These are phyloP conservation scores for Zhuqinia jingwanae DNA, from an alignment of 2,888 invertebrate species.

Conservation along the genomic window DNA sequence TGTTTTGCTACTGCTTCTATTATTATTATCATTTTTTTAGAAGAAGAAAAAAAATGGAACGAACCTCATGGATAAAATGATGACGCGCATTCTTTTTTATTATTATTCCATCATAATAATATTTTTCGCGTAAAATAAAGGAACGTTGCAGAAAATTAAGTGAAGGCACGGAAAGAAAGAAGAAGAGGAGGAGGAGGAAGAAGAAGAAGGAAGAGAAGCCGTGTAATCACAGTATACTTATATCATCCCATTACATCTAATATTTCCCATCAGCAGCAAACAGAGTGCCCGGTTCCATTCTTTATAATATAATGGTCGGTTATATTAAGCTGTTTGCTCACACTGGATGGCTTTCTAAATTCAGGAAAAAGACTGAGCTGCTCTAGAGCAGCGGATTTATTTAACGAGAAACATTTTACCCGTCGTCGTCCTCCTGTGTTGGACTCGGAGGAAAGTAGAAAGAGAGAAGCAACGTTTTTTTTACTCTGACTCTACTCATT, in stretches of 20 bases:
- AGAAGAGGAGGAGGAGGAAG: not conserved
- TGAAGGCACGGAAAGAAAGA: not conserved
- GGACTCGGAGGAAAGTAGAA: not conserved
- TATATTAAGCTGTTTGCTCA: conserved; percentile 60
- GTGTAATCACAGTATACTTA: not conserved
- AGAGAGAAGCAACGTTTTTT: conserved; percentile 1
- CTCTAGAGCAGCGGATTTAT: conserved; percentile 53
- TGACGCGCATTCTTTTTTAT: conserved; percentile 22
- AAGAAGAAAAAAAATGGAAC: not conserved
- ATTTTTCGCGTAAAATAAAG: conserved; percentile 9
- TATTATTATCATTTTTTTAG: not conserved
- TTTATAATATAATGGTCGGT: conserved; percentile 18
- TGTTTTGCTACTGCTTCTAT: too few species aligned
- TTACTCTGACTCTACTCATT: too few species aligned
- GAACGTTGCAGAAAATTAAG: conserved; percentile 41
- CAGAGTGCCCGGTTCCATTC: conserved; percentile 1
- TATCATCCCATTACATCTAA: conserved; percentile 15
- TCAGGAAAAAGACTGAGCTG: conserved; percentile 29
- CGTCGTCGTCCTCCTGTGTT: conserved; percentile 10
- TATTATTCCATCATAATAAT: conserved; percentile 43
- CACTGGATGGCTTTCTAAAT: not conserved
- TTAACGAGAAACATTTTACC: conserved; percentile 51
- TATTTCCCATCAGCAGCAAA: conserved; percentile 6
- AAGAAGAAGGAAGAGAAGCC: not conserved
- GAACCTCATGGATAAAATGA: not conserved